Evolutionary conservation across 1,140 invertebrate genomes (phyloP).

Genomic region (Laupala kohalensis): DNA sequence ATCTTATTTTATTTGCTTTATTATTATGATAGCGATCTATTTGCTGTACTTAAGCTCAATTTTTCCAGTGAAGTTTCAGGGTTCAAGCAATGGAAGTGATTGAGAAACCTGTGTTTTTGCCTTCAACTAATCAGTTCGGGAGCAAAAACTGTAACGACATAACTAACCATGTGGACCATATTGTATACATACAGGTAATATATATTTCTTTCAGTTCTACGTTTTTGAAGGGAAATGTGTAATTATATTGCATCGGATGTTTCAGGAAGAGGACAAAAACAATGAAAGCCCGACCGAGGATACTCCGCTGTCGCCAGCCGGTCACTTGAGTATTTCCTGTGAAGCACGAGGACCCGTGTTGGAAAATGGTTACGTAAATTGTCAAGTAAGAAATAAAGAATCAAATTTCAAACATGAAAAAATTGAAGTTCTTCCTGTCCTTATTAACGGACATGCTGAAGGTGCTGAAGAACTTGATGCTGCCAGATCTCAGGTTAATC

Average conservation of each 20-base stretch:
- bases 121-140: constrained; percentile 39
- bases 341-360: background rate
- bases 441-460: constrained; percentile 2
- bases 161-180: constrained; percentile 42
- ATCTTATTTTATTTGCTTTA: no score
- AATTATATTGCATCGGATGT: no score
- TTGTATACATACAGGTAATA: constrained; percentile 40
- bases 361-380: background rate
- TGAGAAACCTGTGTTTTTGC: constrained; percentile 41
- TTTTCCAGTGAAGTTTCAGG: no score
- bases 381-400: background rate
- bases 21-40: no score
- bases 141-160: constrained; percentile 35
- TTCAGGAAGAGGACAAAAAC: no score
- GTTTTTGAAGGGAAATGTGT: no score
- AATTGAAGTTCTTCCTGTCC: background rate
- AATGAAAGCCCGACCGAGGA: no score
- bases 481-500: background rate
- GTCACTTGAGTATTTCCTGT: no score
- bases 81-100: constrained; percentile 34
- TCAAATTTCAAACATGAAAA: background rate
- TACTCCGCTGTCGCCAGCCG: no score
- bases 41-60: no score
- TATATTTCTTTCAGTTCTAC: no score
- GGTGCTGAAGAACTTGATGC: background rate